Base-by-base conservation (phyloP, 2,888 invertebrate genomes). In the Catocala fraxini region DNA sequence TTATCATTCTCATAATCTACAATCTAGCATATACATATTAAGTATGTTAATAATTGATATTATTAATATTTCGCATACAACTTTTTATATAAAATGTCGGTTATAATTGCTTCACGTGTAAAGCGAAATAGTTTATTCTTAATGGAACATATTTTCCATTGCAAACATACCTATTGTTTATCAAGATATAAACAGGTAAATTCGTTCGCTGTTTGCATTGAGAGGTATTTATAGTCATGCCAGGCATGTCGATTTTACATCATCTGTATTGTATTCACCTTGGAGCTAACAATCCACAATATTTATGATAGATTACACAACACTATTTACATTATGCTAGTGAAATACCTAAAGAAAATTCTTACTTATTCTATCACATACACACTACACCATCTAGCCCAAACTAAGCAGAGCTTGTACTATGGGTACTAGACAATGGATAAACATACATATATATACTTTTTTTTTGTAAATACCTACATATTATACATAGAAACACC, bases 191-290 rank as follows among this genome's bases (percentile, higher is more conserved):
- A 68, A 71, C 63, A 64, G 65, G 63, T 71, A 73, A 75, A 73
- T 73, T 59, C 63, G 68, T 79, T 73, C 56, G 69, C 68, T 74
- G 79, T 81, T 82, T 71, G 66, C 70, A 72, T 79, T 70, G 71
- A 71, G 43, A 58, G 58, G 55, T 76, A 74, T 68, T 75, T 77
- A 76, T 81, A 75, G 77, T 70, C 75, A 75, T 66, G 71, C 68
- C 49, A 61, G 64, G 71, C 76, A 76, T 72, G 75, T 82, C 80
- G 73, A 80, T 83, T 83, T 81, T 82, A 77, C 79, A 82, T 76
- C 71, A 76, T 78, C 75, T 82, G 79, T 80, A 83, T 79, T 84
- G 77, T 82, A 80, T 87, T 89, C 84, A 88, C 87, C 89, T 90
- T 89, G 87, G 75, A 77, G 73, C 74, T 69, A 75, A 75, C 75